Percentiles rank a stretch among this genome's conserved stretches.
phyloP scores from a whole-genome alignment of 2,113 vertebrate species.

The Thryonomys swinderianus region DNA sequence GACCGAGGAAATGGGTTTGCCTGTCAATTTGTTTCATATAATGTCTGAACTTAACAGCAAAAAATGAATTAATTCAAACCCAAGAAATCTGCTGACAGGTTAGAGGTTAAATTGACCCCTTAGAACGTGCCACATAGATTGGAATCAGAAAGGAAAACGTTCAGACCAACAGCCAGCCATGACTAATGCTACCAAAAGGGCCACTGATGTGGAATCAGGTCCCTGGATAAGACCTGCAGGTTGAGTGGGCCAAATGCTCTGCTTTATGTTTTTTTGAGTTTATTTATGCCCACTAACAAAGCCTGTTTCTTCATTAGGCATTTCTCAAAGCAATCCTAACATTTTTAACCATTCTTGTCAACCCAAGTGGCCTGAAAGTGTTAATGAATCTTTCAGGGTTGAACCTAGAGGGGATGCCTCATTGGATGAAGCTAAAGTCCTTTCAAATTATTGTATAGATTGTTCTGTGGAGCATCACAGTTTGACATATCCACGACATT shows the following conservation, averaged over 20 bases:
- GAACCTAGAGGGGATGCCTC: neutral
- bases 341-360: neutral
- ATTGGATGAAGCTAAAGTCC: neutral
- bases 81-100: neutral
- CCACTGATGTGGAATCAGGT: neutral
- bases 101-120: neutral
- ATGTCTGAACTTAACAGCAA: neutral
- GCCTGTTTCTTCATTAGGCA: neutral
- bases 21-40: neutral
- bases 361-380: neutral
- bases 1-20: neutral
- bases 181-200: neutral
- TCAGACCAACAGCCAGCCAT: neutral
- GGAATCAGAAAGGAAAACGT: neutral
- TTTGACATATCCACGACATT: neutral
- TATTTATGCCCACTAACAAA: neutral
- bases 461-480: neutral
- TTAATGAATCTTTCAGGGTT: slow-evolving; percentile 24
- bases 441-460: slow-evolving; percentile 29
- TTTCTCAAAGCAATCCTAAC: neutral
- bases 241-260: neutral
- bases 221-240: neutral
- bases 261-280: neutral
- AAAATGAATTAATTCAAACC: neutral
- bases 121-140: neutral